Percentiles rank a stretch among this genome's conserved stretches.
Conservation (phyloP, 2,797 vertebrate species). For the Chiloscyllium punctatum region DNA sequence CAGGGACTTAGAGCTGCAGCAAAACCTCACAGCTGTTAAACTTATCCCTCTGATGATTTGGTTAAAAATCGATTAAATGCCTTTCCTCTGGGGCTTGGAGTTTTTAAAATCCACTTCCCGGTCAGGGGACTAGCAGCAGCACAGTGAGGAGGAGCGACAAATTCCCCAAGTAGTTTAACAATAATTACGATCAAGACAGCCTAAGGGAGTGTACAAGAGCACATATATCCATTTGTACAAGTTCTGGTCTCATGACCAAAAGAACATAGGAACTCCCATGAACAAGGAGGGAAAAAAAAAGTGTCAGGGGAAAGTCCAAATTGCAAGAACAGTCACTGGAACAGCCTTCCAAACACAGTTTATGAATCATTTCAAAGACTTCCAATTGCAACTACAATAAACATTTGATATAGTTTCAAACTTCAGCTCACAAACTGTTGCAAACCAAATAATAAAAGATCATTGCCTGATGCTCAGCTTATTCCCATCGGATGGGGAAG, state of each 20-base stretch:
- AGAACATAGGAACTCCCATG: background rate
- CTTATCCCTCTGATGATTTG: too few relatives aligned
- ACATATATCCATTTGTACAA: background rate
- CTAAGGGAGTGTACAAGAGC: background rate
- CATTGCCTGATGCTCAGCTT: background rate
- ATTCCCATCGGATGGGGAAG: background rate
- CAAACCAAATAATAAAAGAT: background rate
- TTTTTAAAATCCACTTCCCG: too few relatives aligned
- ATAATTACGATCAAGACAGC: background rate
- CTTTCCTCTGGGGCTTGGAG: too few relatives aligned
- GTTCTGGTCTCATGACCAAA: too few relatives aligned
- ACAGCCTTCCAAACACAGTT: background rate
- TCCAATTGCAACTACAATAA: background rate
- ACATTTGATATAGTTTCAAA: background rate
- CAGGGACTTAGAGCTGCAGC: too few relatives aligned
- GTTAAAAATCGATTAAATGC: too few relatives aligned
- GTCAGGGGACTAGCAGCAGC: too few relatives aligned
- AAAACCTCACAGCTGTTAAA: too few relatives aligned
- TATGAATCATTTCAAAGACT: background rate
- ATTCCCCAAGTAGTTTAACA: background rate
- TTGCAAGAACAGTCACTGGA: background rate
- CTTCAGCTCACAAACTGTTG: background rate
- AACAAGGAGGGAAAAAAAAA: background rate
- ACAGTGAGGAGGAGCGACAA: too few relatives aligned
- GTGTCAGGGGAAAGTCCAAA: background rate